Percentiles rank a stretch among this genome's conserved stretches.
These are phyloP conservation scores for Sinotaia quadrata DNA, from an alignment of 2,888 invertebrate species.

Conservation along the genomic window DNA sequence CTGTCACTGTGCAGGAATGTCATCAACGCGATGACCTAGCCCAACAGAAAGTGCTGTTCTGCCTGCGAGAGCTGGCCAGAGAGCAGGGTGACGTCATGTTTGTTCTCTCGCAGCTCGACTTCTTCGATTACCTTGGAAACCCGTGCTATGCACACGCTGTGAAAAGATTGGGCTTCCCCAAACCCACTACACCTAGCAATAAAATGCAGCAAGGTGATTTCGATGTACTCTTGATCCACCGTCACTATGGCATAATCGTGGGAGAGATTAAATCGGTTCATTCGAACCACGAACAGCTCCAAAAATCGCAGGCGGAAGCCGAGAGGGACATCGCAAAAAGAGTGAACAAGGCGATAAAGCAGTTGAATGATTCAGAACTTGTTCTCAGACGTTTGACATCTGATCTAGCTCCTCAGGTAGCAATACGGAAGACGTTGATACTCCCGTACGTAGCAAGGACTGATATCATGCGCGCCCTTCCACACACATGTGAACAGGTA, in stretches of 20 bases:
- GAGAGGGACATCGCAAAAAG: neutral
- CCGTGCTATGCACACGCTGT: neutral
- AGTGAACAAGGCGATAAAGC: neutral
- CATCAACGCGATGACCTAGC: neutral
- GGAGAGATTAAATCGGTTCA: conserved; percentile 20
- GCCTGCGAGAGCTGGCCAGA: neutral
- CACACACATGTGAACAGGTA: neutral
- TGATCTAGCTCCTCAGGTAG: conserved; percentile 3
- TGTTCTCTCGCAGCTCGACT: conserved; percentile 15
- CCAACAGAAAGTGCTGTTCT: conserved; percentile 8
- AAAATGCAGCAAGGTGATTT: neutral
- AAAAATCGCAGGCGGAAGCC: neutral
- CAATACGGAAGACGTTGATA: conserved; percentile 13
- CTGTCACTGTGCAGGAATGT: no score
- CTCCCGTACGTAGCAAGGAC: conserved; percentile 10
- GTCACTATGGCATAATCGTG: conserved; percentile 14
- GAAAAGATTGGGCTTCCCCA: neutral
- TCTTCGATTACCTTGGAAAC: neutral
- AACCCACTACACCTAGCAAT: neutral
- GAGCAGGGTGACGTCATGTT: neutral
- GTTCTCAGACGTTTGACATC: neutral
- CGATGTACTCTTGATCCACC: conserved; percentile 17
- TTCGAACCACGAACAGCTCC: neutral
- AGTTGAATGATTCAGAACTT: neutral
- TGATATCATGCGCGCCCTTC: conserved; percentile 5